Conservation (phyloP, 1,140 invertebrate species). For the Hestina assimilis region DNA sequence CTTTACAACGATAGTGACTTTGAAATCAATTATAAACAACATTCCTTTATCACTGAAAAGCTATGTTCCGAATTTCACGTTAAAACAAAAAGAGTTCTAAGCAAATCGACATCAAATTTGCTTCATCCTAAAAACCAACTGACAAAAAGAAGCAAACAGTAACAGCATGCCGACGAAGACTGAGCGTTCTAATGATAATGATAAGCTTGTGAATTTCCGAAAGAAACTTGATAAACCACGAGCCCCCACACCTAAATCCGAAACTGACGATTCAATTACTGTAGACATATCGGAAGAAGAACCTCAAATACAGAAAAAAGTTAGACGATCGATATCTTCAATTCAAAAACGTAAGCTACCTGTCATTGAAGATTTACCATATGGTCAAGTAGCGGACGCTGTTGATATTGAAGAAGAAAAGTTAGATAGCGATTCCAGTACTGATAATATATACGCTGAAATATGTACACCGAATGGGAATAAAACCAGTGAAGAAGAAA, state of each 20-base stretch:
- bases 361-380: conserved; percentile 77
- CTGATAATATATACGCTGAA: conserved; percentile 81
- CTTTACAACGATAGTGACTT: conserved; percentile 72
- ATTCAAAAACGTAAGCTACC: conserved; percentile 76
- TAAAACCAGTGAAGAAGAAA: conserved; percentile 60
- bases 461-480: conserved; percentile 75
- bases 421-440: conserved; percentile 70
- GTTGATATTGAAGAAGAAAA: conserved; percentile 66
- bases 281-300: conserved; percentile 68
- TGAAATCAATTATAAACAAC: conserved; percentile 76
- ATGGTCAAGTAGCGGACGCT: conserved; percentile 76
- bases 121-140: conserved; percentile 72
- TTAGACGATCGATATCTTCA: conserved; percentile 73
- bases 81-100: conserved; percentile 79
- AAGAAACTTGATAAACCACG: conserved; percentile 71
- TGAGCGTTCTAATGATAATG: conserved; percentile 51
- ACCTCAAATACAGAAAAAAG: conserved; percentile 58
- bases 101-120: conserved; percentile 81
- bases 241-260: conserved; percentile 67
- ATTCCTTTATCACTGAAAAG: conserved; percentile 81
- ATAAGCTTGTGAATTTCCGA: conserved; percentile 67
- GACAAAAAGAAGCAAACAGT: conserved; percentile 66
- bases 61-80: conserved; percentile 81
- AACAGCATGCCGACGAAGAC: conserved; percentile 75
- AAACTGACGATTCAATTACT: conserved; percentile 56